A percentile compares a stretch with the other conserved stretches of the same genome.
Evolutionary conservation across 2,113 vertebrate species (phyloP).

Genomic region (Anguilla rostrata): DNA sequence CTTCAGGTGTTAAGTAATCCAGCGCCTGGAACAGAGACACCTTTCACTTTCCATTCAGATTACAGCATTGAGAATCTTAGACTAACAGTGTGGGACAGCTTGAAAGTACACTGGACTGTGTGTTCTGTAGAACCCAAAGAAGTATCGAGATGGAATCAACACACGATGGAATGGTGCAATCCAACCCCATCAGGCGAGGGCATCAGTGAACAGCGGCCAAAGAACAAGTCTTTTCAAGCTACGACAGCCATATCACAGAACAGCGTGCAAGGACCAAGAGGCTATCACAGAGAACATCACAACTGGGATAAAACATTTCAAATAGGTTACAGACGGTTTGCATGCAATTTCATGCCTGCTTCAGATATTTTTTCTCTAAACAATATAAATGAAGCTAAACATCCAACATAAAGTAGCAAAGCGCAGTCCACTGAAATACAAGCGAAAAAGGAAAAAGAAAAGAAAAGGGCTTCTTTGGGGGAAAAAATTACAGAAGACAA

Average conservation of each 20-base stretch:
- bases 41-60: neutral
- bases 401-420: neutral
- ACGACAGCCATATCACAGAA: neutral
- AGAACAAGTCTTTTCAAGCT: conserved; percentile 37
- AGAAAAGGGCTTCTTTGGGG: neutral
- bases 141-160: neutral
- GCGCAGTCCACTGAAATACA: neutral
- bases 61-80: neutral
- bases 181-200: conserved; percentile 18
- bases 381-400: neutral
- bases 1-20: conserved; percentile 13
- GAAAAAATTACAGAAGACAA: neutral
- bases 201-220: conserved; percentile 30
- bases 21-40: neutral
- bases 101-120: neutral
- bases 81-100: conserved; percentile 16
- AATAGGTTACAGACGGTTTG: neutral
- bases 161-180: conserved; percentile 24
- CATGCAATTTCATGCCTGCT: neutral
- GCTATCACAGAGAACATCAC: neutral
- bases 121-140: neutral
- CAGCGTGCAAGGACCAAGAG: conserved; percentile 1
- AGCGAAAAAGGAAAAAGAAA: neutral
- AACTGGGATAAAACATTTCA: neutral
- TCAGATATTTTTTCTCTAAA: neutral